Evolutionary conservation across 2,888 invertebrate genomes (phyloP), one percentile per base, ranked within the genome.

Genomic region (Eristalis intricaria): DNA sequence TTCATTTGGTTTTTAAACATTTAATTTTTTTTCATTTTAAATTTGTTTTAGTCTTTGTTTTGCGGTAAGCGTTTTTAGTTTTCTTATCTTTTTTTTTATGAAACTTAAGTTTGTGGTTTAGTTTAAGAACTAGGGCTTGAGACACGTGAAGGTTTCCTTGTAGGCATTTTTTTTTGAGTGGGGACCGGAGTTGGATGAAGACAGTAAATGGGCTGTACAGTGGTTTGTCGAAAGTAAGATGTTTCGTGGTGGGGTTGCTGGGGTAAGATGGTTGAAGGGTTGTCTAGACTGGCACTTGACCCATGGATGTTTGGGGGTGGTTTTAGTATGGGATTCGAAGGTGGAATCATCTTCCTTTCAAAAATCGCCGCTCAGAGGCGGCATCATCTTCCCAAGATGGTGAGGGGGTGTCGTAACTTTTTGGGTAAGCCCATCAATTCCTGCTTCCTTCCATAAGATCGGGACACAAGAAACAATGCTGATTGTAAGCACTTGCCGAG

Each of bases 1-100:
- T 50, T 63, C 66, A 64, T 61, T 68, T 50, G 38, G 11, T n/a
- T 69, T 70, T 75, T 68, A 32, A 56, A 58, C 26, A 43, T 50
- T 81, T 64, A 29, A n/a, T 65, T 75, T 76, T 15, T 60, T 71
- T 71, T 32, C 22, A 61, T 69, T 66, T 79, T 73, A 66, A 76
- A 82, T 66, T 82, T 76, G 71, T 68, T 89, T 91, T 90, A 91
- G 91, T 91, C 91, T 91, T 91, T 92, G 90, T 92, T 91, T 32
- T 91, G 91, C 90, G 90, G 90, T 91, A 91, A 91, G 91, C 92
- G 91, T 90, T 90, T 90, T 89, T 75, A 84, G 75, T 88, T 87
- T 83, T 77, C 66, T 68, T 77, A 84, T 89, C 81, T 89, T 89
- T 80, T 68, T 68, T 70, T 71, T 77, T 86, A 82, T 35, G 56